These are phyloP conservation scores for Pristionchus entomophagus DNA, from an alignment of 2,888 invertebrate genomes.

Conservation along the genomic window DNA sequence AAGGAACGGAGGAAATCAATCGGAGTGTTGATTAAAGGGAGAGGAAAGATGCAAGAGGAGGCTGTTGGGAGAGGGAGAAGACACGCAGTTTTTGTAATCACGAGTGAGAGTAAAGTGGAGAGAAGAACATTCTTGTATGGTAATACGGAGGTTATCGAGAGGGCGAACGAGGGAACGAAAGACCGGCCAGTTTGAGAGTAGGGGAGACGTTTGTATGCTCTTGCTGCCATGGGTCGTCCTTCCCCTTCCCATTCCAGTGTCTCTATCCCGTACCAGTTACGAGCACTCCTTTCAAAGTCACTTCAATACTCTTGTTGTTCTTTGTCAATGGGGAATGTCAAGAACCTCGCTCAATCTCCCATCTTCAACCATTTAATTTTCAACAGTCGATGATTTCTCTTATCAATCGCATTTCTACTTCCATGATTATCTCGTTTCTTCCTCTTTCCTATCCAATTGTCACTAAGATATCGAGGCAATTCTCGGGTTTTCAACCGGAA, in stretches of 20 bases:
- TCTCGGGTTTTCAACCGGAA: conserved; percentile 32
- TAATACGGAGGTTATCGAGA: conserved; percentile 43
- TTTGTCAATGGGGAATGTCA: neutral
- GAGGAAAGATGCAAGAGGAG: conserved; percentile 45
- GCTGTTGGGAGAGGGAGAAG: conserved; percentile 44
- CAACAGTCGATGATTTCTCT: neutral
- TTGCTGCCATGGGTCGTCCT: neutral
- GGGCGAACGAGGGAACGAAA: neutral
- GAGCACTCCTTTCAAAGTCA: conserved; percentile 11
- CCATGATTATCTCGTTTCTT: neutral
- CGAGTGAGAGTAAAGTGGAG: neutral
- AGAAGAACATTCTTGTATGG: conserved; percentile 24
- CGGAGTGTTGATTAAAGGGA: conserved; percentile 49
- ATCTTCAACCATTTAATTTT: neutral
- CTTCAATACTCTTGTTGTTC: neutral
- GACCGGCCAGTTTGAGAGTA: conserved; percentile 25
- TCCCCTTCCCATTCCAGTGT: conserved; percentile 9
- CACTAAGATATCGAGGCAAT: neutral
- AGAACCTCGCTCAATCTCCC: neutral
- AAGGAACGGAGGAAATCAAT: conserved; percentile 9
- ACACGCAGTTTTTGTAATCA: neutral
- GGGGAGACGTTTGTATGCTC: conserved; percentile 28
- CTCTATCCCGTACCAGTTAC: conserved; percentile 33
- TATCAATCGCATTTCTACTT: neutral
- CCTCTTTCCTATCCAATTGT: neutral